These are phyloP conservation scores for Apaloderma vittatum DNA, from an alignment of 2,113 vertebrate genomes.

Conservation along the genomic window DNA sequence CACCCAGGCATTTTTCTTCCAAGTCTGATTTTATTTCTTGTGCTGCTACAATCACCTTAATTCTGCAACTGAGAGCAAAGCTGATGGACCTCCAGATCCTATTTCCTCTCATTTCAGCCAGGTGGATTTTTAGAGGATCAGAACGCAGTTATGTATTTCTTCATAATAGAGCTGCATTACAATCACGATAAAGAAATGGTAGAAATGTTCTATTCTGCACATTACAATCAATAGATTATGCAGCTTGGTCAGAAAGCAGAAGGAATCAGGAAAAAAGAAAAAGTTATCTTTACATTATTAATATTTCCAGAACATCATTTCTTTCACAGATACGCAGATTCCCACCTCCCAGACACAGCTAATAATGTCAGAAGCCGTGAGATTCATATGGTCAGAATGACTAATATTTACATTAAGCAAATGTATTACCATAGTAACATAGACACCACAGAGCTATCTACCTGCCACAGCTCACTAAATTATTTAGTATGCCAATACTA, in stretches of 20 bases:
- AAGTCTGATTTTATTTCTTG: not conserved
- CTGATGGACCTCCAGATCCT: not conserved
- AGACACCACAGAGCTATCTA: constrained; percentile 68
- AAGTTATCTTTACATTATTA: constrained; percentile 39
- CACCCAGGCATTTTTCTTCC: not conserved
- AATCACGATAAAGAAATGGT: not conserved
- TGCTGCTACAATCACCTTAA: not conserved
- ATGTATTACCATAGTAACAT: constrained; percentile 80
- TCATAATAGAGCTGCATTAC: not conserved
- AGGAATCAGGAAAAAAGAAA: constrained; percentile 20
- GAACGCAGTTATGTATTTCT: not conserved
- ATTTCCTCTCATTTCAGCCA: not conserved
- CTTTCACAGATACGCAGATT: not conserved
- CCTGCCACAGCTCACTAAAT: constrained; percentile 77
- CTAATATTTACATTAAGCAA: constrained; percentile 79
- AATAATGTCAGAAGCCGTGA: constrained; percentile 64
- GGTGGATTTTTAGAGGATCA: not conserved
- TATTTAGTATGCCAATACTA: constrained; percentile 77
- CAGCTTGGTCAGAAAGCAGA: constrained; percentile 31
- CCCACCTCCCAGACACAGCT: constrained; percentile 27
- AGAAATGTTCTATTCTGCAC: constrained; percentile 31
- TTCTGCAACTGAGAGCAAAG: not conserved
- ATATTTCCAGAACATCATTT: constrained; percentile 22
- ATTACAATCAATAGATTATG: constrained; percentile 32
- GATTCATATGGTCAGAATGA: constrained; percentile 66